Conservation (phyloP, 2,888 invertebrate genomes). For the Pocota personata region DNA sequence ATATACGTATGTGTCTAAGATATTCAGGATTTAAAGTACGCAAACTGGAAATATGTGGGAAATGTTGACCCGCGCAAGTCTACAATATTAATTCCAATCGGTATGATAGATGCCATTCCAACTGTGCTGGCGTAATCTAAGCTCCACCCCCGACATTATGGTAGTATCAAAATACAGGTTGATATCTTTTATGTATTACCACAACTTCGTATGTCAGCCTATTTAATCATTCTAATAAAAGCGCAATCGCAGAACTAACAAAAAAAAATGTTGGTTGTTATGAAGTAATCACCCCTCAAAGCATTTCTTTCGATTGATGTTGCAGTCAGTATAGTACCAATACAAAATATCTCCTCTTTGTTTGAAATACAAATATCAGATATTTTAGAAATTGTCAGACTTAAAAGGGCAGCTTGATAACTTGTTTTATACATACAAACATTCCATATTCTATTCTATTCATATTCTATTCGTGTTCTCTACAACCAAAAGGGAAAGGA, state of each 20-base stretch:
- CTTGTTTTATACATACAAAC: slow-evolving; percentile 8
- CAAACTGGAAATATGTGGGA: slow-evolving; percentile 4
- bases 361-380: slow-evolving; percentile 42
- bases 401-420: slow-evolving; percentile 49
- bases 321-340: slow-evolving; percentile 56
- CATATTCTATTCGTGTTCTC: no score
- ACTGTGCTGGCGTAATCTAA: slow-evolving; percentile 45
- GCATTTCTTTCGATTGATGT: slow-evolving; percentile 64
- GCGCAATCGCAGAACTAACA: slow-evolving; percentile 64
- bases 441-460: no score
- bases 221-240: slow-evolving; percentile 43
- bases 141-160: slow-evolving; percentile 59
- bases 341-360: slow-evolving; percentile 37
- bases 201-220: slow-evolving; percentile 36
- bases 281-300: slow-evolving; percentile 60
- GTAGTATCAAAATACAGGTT: slow-evolving; percentile 47
- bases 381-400: slow-evolving; percentile 54
- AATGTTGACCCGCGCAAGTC: slow-evolving; percentile 30
- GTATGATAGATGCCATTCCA: slow-evolving; percentile 57
- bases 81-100: slow-evolving; percentile 19
- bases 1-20: neutral
- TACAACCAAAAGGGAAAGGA: no score
- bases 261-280: slow-evolving; percentile 16
- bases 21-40: neutral
- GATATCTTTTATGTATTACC: slow-evolving; percentile 36